A percentile compares a stretch with the other conserved stretches of the same genome.
Conservation (phyloP, 2,113 vertebrate genomes). For the Toxostoma redivivum region DNA sequence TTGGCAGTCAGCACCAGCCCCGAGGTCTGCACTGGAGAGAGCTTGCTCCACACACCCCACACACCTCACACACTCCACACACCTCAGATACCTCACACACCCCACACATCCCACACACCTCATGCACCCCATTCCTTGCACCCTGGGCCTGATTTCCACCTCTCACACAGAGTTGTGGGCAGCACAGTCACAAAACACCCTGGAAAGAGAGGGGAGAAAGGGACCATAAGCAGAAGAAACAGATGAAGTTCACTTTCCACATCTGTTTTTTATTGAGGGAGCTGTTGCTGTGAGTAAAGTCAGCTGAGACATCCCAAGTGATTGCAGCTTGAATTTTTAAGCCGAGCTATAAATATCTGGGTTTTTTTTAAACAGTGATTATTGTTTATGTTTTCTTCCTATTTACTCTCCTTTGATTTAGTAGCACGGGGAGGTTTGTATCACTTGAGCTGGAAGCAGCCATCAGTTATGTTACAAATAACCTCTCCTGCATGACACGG, state of each 20-base stretch:
- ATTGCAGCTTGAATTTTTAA: conserved; percentile 55
- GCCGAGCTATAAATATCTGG: conserved; percentile 48
- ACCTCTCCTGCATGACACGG: fast-evolving
- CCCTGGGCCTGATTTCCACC: not conserved
- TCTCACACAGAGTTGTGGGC: fast-evolving
- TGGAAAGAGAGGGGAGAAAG: not conserved
- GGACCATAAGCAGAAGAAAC: conserved; percentile 16
- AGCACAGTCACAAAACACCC: not conserved
- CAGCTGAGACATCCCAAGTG: conserved; percentile 57
- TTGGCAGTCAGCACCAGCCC: not conserved
- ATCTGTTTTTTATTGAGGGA: conserved; percentile 67
- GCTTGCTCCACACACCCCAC: not conserved
- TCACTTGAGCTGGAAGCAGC: not conserved
- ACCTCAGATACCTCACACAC: too few species aligned
- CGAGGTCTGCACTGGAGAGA: not conserved
- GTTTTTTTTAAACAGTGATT: conserved; percentile 15
- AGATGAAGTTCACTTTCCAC: conserved; percentile 52
- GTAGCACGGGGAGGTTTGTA: not conserved
- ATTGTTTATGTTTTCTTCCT: conserved; percentile 54
- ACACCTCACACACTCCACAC: too few species aligned
- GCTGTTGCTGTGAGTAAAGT: conserved; percentile 58
- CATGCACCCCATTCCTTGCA: not conserved
- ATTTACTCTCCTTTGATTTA: conserved; percentile 54
- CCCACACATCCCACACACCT: too few species aligned
- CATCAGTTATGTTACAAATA: not conserved